These are phyloP conservation scores for Casuarius casuarius DNA, from an alignment of 2,113 vertebrate species.

Conservation along the genomic window DNA sequence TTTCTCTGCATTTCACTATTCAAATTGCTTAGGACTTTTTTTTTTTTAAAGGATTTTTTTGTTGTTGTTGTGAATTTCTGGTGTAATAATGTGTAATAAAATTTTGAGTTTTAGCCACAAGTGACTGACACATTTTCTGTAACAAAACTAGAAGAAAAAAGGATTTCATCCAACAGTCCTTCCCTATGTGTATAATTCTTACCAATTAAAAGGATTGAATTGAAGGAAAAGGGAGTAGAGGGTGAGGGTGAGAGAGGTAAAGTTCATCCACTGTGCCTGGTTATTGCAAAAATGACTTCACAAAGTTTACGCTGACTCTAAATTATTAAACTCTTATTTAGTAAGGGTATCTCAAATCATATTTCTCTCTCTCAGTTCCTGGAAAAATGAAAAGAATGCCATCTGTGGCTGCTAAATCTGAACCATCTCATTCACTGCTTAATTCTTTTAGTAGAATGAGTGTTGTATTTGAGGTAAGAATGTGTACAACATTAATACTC, in stretches of 20 bases:
- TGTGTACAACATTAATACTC: neutral
- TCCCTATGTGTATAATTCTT: neutral
- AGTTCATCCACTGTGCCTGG: neutral
- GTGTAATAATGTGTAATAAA: neutral
- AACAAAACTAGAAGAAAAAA: neutral
- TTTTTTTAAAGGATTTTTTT: neutral
- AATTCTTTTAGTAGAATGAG: neutral
- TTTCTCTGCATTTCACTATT: neutral
- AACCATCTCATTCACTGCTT: neutral
- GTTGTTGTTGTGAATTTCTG: neutral
- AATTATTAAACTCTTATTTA: slow-evolving; percentile 13
- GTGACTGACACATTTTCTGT: slow-evolving; percentile 17
- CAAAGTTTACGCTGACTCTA: slow-evolving; percentile 15
- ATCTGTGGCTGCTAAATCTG: slow-evolving; percentile 39
- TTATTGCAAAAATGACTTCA: slow-evolving; percentile 40
- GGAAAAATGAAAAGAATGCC: slow-evolving; percentile 49
- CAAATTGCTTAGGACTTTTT: neutral
- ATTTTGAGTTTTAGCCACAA: neutral
- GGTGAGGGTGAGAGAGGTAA: neutral
- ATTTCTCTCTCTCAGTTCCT: slow-evolving; percentile 16
- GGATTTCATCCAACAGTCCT: neutral
- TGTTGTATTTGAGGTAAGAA: neutral
- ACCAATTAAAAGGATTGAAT: neutral
- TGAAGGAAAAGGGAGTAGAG: neutral
- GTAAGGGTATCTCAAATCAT: neutral